Conservation (phyloP, 2,888 invertebrate genomes). For the Phortica okadai region DNA sequence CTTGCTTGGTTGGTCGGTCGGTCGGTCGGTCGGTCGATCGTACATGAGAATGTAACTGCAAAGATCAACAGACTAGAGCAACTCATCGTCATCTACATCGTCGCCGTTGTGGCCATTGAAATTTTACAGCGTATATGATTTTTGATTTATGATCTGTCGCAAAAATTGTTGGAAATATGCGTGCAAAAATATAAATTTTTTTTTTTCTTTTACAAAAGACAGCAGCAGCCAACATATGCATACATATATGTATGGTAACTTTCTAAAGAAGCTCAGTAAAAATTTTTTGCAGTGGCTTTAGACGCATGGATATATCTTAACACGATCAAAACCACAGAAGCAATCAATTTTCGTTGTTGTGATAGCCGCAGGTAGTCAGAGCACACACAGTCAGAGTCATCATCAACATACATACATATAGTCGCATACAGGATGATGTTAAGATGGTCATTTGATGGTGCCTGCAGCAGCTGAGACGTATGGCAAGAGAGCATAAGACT, state of each 20-base stretch:
- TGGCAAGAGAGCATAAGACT: neutral
- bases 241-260: conserved; percentile 63
- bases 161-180: conserved; percentile 63
- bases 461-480: neutral
- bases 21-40: neutral
- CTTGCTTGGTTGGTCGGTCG: conserved; percentile 30
- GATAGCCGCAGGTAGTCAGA: conserved; percentile 73
- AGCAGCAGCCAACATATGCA: neutral
- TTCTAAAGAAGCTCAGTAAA: conserved; percentile 59
- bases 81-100: neutral
- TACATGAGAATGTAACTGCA: neutral
- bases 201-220: conserved; percentile 30
- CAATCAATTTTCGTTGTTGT: conserved; percentile 74
- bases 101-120: conserved; percentile 45
- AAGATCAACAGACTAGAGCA: conserved; percentile 9
- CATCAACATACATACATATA: neutral
- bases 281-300: conserved; percentile 1
- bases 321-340: conserved; percentile 71
- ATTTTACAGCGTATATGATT: conserved; percentile 72
- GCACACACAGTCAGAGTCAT: conserved; percentile 31
- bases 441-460: neutral
- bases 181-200: conserved; percentile 45
- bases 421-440: neutral
- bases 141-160: conserved; percentile 75
- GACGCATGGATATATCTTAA: conserved; percentile 62